Base-by-base conservation (phyloP, 1,140 invertebrate species). In the Tenebrio molitor region DNA sequence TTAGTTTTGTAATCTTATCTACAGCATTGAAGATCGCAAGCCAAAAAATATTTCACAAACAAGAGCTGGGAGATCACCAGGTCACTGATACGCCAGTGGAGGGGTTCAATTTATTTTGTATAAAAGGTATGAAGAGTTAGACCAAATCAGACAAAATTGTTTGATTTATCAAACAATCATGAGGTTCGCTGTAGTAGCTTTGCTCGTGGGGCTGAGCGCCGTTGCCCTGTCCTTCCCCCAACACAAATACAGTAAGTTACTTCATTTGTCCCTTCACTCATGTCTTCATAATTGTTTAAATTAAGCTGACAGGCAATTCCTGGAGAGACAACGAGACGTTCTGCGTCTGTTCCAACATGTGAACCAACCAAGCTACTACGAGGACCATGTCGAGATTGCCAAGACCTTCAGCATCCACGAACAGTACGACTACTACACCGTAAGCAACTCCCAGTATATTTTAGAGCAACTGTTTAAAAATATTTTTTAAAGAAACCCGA, bases 301-400 rank as follows among this genome's bases (percentile, higher is more conserved):
- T 12, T 7, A 39, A 50, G 46, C 10, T 50, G 46, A 21, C 21
- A 50, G 12, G 12, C 36, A 50, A 17, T 82, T 88, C 15, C 75
- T 90, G 6, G 74, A 80, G 1, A 88, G 85, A 70, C 89, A 91
- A 82, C 84, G 85, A 39, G 82, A 86, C 23, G 84, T 89, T 8
- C 84, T 91, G 50, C 85, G 87, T 66, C 83, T 92, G 15, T 78
- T 90, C 3, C 84, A 88, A 50, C 87, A 90, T 70, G 82, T 90
- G 1, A 83, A 85, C 71, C 86, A 87, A 76, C 84, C 85, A 3
- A 85, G 84, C 42, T 81, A 86, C 4, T 84, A 85, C 66, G 77
- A 80, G 0, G 81, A 83, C 1, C 80, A 82, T 8, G 83, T 83
- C 50, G 82, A 88, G 36, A 80, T 84, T 23, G 87, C 86, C 34